A percentile compares a stretch with the other conserved stretches of the same genome.
Evolutionary conservation across 2,888 invertebrate genomes (phyloP).

Genomic region (Phaonia tiefii): DNA sequence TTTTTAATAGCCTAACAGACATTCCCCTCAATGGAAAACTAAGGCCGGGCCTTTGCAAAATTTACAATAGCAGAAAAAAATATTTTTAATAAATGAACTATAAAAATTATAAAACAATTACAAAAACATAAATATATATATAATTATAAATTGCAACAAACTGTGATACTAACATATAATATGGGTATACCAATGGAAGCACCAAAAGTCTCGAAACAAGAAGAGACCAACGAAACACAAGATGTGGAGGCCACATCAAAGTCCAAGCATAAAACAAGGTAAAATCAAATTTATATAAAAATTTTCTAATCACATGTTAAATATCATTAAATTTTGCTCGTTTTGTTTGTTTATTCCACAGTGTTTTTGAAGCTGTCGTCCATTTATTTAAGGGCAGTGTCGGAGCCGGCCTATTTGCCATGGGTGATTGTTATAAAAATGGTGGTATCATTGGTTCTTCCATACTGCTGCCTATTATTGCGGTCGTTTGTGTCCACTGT

Average conservation of each 20-base stretch:
- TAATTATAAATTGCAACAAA: constrained; percentile 19
- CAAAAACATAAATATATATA: too few relatives aligned
- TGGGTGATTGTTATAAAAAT: constrained; percentile 96
- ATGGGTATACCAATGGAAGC: constrained; percentile 61
- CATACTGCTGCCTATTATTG: constrained; percentile 89
- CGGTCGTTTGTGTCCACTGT: constrained; percentile 94
- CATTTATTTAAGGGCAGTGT: constrained; percentile 97
- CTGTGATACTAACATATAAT: constrained; percentile 23
- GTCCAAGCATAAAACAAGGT: constrained; percentile 70
- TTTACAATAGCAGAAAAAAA: too few relatives aligned
- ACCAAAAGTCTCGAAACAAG: constrained; percentile 16
- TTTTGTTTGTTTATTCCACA: constrained; percentile 77
- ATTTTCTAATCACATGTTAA: too few relatives aligned
- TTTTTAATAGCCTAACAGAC: neutral
- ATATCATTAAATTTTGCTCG: neutral
- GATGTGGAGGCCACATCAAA: constrained; percentile 68
- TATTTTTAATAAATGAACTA: too few relatives aligned
- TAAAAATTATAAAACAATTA: too few relatives aligned
- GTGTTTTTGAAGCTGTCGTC: constrained; percentile 92
- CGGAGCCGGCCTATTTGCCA: constrained; percentile 96
- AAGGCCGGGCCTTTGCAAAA: neutral
- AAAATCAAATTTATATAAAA: too few relatives aligned
- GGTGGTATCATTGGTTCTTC: constrained; percentile 92
- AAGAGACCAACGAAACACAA: constrained; percentile 26
- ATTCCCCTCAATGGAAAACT: too few relatives aligned